Base-by-base conservation (phyloP, 2,113 vertebrate genomes). In the Phrynocephalus versicolor region DNA sequence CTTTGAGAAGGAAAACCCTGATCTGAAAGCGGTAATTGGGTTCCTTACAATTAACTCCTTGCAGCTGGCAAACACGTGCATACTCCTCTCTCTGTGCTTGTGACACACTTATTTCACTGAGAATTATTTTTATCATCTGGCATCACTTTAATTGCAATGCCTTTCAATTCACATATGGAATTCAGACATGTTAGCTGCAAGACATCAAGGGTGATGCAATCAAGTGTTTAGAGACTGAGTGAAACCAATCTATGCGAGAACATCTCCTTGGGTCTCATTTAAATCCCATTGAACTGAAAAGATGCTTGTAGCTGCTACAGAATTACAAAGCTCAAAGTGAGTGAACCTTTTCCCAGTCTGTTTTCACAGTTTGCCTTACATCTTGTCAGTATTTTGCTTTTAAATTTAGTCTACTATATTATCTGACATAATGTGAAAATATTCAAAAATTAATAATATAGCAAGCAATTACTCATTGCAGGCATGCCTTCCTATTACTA, bases 321-420 rank as follows among this genome's bases (percentile, higher is more conserved):
- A n/a, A 84, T 81, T 90, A 84, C 70, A 78, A 51, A n/a, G 77
- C 64, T 74, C 35, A 33, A 87, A 81, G 73, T 1, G 1, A 71
- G 27, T 33, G 73, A 88, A 58, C 33, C 58, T 67, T 35, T 80
- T 79, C 83, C 60, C 13, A 6, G 19, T 35, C 39, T 70, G 21
- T 10, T 85, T 79, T 79, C 37, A 27, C 39, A 84, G 60, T 55
- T 65, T 81, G 71, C 9, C 51, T 87, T 45, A 74, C 62, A 33
- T 8, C 65, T 92, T 87, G 84, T 35, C 77, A 72, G 71, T 37
- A 15, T 85, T 14, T 25, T 82, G 23, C 73, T 86, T 88, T 88
- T 70, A 82, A 41, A 65, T 81, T 85, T 79, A 83, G 70, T 64
- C 70, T 27, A 74, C 57, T 86, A 81, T 23, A 51, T 78, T 60